A percentile compares a stretch with the other conserved stretches of the same genome.
These are phyloP conservation scores for Ammospiza caudacuta DNA, from an alignment of 2,113 vertebrate species.

Conservation along the genomic window DNA sequence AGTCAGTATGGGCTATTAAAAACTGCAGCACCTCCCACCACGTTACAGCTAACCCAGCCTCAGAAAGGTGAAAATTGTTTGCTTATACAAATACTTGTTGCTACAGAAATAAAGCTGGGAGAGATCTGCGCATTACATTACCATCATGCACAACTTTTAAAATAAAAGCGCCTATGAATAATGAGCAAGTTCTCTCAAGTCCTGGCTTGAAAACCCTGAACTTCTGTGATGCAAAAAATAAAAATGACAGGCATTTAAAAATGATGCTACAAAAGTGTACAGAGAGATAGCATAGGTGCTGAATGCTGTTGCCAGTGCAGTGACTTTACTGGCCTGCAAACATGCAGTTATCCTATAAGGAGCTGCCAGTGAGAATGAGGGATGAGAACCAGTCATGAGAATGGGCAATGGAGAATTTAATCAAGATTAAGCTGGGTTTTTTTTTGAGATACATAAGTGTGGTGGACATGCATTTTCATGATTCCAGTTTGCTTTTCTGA, in stretches of 20 bases:
- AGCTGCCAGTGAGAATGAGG: neutral
- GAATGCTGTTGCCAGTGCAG: neutral
- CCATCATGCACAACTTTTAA: neutral
- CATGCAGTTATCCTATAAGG: neutral
- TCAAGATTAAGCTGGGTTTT: neutral
- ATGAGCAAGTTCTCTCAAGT: neutral
- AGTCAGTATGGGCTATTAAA: neutral
- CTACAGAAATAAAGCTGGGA: neutral
- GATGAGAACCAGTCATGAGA: neutral
- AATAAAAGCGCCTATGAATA: neutral
- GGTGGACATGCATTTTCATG: neutral
- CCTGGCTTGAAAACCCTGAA: neutral
- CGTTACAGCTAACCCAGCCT: neutral
- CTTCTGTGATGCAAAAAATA: neutral
- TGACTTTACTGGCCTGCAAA: neutral
- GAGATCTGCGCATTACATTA: neutral
- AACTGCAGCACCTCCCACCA: neutral
- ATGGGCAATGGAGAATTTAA: neutral
- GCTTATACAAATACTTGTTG: neutral
- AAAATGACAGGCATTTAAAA: neutral
- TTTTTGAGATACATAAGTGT: accelerated
- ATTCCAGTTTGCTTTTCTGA: neutral
- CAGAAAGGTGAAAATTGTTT: neutral
- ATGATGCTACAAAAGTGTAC: neutral
- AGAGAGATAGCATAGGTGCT: neutral